phyloP scores from a whole-genome alignment of 2,888 invertebrate species.

The Agrypnus murinus region DNA sequence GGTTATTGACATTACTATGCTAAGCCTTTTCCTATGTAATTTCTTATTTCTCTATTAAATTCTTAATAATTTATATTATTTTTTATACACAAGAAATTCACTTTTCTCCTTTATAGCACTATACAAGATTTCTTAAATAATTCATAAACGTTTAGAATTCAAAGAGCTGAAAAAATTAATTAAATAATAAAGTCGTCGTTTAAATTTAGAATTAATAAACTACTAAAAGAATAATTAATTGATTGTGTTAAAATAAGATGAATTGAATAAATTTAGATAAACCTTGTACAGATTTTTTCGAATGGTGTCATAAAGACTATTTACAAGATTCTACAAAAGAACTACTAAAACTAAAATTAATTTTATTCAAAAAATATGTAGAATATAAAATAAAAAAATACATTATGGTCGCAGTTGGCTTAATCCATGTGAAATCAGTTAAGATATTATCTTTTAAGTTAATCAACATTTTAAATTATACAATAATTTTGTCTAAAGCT shows the following conservation, averaged over 20 bases:
- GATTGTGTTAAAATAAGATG: slow-evolving; percentile 11
- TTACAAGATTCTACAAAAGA: slow-evolving; percentile 8
- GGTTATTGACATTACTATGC: no score
- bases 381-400: slow-evolving; percentile 22
- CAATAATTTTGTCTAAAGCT: slow-evolving; percentile 7
- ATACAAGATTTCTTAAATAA: no score
- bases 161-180: not conserved
- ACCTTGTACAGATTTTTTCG: slow-evolving; percentile 4
- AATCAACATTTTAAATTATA: slow-evolving; percentile 25
- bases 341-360: slow-evolving; percentile 21
- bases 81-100: no score
- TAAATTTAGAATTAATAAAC: slow-evolving; percentile 5
- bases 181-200: not conserved
- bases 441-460: slow-evolving; percentile 20
- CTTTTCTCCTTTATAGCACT: no score
- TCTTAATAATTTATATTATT: no score
- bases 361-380: slow-evolving; percentile 6
- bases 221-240: slow-evolving; percentile 1
- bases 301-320: not conserved
- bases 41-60: no score
- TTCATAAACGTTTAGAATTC: not conserved
- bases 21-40: no score
- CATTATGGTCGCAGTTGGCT: slow-evolving; percentile 22
- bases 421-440: slow-evolving; percentile 19
- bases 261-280: slow-evolving; percentile 9